Conservation (phyloP, 2,888 invertebrate genomes). For the Eristalis tenax region DNA sequence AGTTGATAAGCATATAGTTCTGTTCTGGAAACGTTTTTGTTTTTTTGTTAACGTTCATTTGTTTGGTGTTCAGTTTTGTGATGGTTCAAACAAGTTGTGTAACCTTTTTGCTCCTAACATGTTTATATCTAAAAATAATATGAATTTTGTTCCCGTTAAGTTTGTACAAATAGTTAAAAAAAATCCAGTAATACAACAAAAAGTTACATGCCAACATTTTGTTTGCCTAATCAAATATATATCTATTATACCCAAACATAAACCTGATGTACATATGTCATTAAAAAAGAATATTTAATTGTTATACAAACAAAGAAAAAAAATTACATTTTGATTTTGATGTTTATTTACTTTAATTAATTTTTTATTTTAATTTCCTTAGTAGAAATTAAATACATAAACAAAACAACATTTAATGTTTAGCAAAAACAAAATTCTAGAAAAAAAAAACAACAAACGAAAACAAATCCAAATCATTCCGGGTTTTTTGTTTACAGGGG, state of each 20-base stretch:
- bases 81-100: constrained; percentile 27
- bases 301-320: not conserved
- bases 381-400: constrained; percentile 49
- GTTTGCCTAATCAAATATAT: not conserved
- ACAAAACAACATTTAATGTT: constrained; percentile 63
- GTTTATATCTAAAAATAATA: not conserved
- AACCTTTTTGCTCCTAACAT: constrained; percentile 27
- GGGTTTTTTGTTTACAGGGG: constrained; percentile 82
- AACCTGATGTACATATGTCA: constrained; percentile 43
- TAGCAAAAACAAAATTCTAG: constrained; percentile 51
- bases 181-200: not conserved
- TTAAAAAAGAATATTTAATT: not conserved
- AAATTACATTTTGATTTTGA: not conserved
- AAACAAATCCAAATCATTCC: constrained; percentile 77
- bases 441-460: constrained; percentile 74
- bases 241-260: constrained; percentile 2
- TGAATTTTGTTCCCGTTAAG: constrained; percentile 1
- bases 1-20: not conserved
- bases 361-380: constrained; percentile 35
- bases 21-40: not conserved
- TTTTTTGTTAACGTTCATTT: not conserved
- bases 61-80: constrained; percentile 18
- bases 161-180: constrained; percentile 22
- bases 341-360: constrained; percentile 1
- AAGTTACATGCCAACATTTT: not conserved